phyloP scores from a whole-genome alignment of 2,797 vertebrate species.

The Vultur gryphus region DNA sequence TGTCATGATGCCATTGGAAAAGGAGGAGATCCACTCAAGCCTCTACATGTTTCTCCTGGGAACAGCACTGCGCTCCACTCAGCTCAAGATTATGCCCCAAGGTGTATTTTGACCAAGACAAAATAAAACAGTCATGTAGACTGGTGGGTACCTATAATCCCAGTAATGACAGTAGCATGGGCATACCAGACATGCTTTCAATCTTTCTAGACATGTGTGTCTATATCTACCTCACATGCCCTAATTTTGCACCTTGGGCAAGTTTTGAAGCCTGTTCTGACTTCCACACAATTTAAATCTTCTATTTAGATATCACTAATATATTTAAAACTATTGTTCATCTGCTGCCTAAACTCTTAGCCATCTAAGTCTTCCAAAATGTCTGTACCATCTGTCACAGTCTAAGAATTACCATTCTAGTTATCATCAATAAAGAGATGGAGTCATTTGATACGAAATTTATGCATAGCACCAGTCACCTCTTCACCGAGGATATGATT shows the following conservation, averaged over 20 bases:
- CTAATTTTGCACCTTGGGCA: background rate
- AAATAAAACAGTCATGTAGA: background rate
- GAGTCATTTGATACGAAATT: background rate
- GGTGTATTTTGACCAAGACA: background rate
- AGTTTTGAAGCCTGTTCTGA: background rate
- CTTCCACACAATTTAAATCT: background rate
- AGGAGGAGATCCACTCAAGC: background rate
- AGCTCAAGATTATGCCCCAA: background rate
- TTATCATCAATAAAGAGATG: background rate
- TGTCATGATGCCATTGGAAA: background rate
- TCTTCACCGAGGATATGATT: background rate
- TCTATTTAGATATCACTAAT: background rate
- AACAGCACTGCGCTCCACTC: background rate
- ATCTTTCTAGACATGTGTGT: background rate
- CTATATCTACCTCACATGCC: background rate
- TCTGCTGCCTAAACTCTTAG: background rate
- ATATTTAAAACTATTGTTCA: background rate
- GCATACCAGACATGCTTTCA: background rate
- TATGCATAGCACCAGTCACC: background rate
- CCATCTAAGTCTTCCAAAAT: background rate
- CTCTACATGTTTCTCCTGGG: background rate
- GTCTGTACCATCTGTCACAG: background rate
- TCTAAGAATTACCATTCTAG: background rate
- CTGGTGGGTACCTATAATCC: background rate
- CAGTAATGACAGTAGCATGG: background rate